Conservation (phyloP, 2,797 vertebrate species). For the Chiroxiphia lanceolata region DNA sequence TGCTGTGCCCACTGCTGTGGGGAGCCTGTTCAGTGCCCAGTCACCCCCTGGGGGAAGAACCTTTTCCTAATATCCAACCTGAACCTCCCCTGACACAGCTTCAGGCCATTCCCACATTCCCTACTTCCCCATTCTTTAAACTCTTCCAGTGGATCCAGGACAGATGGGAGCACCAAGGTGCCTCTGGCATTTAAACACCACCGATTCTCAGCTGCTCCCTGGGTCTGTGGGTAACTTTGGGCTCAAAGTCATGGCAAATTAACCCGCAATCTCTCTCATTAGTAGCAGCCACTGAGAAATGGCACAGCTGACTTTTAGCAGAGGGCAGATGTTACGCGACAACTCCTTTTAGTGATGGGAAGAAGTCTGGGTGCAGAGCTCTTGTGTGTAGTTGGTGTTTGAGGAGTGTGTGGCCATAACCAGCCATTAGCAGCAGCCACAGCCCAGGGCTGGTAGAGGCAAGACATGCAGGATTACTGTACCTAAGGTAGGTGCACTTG, state of each 20-base stretch:
- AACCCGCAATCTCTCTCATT: slow-evolving; percentile 16
- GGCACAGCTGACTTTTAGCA: slow-evolving; percentile 39
- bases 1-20: neutral
- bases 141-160: neutral
- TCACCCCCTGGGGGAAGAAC: no score
- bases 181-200: neutral
- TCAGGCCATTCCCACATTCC: neutral
- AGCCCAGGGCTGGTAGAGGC: slow-evolving; percentile 62
- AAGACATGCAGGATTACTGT: slow-evolving; percentile 83
- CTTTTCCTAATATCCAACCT: neutral
- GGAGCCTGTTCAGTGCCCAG: neutral
- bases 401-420: neutral
- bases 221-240: neutral
- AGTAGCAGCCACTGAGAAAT: slow-evolving; percentile 41
- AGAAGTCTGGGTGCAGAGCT: neutral
- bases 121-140: neutral
- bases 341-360: neutral
- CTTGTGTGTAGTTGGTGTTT: neutral
- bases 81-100: neutral
- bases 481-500: slow-evolving; percentile 94
- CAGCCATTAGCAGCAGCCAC: slow-evolving; percentile 53
- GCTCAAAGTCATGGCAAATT: neutral
- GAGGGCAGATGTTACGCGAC: neutral
- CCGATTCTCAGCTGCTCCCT: neutral
- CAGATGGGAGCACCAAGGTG: neutral